Conservation (phyloP, 1,140 invertebrate genomes). For the Zophobas atratus region DNA sequence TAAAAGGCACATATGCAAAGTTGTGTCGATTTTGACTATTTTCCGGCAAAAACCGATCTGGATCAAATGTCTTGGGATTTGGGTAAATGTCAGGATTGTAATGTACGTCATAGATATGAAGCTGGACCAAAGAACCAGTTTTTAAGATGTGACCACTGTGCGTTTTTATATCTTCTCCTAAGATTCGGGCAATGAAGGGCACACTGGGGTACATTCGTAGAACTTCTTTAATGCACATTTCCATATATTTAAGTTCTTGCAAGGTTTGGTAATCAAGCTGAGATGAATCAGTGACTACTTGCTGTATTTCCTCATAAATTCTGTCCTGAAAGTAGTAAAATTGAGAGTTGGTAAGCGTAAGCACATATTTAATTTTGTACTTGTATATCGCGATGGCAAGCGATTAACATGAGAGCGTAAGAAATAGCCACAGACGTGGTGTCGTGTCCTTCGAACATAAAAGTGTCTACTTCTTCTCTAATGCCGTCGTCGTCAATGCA, state of each 20-base stretch:
- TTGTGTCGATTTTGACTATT: constrained; percentile 68
- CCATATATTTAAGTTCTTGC: constrained; percentile 77
- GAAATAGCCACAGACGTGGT: constrained; percentile 66
- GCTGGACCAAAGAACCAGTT: constrained; percentile 46
- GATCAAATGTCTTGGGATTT: constrained; percentile 77
- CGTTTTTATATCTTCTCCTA: constrained; percentile 69
- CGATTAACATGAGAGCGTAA: constrained; percentile 66
- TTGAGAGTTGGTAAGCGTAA: background rate
- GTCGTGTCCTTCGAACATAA: constrained; percentile 80
- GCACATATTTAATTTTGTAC: constrained; percentile 35
- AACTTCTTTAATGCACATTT: constrained; percentile 76
- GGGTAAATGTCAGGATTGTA: constrained; percentile 68
- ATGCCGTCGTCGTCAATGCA: constrained; percentile 77
- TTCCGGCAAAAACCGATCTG: constrained; percentile 78
- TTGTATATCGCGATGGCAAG: constrained; percentile 62
- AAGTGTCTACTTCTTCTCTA: constrained; percentile 87
- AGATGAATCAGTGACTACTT: constrained; percentile 71
- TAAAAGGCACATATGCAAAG: constrained; percentile 76
- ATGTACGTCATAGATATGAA: constrained; percentile 51
- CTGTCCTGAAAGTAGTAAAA: constrained; percentile 10
- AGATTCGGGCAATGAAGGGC: constrained; percentile 73
- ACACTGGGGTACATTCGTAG: constrained; percentile 79
- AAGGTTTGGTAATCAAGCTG: constrained; percentile 65
- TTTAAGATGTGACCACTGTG: constrained; percentile 29
- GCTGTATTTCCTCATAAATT: constrained; percentile 72